Evolutionary conservation across 1,140 invertebrate genomes (phyloP), one percentile per base, ranked within the genome.

Genomic region (Chrysomallon squamiferum): DNA sequence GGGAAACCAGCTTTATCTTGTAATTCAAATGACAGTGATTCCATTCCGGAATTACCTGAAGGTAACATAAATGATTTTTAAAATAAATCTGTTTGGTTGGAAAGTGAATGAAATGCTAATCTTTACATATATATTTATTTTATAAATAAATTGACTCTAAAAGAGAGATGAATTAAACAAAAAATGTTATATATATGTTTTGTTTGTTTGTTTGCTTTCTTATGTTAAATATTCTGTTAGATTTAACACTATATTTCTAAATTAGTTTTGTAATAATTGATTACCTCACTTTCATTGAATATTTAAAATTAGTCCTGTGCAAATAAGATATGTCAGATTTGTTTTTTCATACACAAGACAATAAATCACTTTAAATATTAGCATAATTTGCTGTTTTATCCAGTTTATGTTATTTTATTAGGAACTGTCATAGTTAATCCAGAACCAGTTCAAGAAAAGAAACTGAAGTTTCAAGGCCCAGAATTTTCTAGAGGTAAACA

Each of bases 381-480:
- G 3, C 5, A 54, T 30, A 3, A 20, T 30, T 29, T 54, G 32
- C 38, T 47, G 18, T 45, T 38, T 11, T 9, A 27, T 7, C 59
- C 15, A 15, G 27, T 22, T 13, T 30, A 22, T 41, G 9, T 64
- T 59, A n/a, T 15, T 4, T 29, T 65, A 27, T 65, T 62, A 77
- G 75, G 75, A 18, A 77, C 69, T 5, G 68, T 74, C 35, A 61
- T 74, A 50, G 75, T 77, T 41, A 50, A 74, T 25, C 75, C 75
- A 61, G 69, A 74, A 62, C 56, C 75, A 49, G 75, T 72, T 30
- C 57, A 70, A 30, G 69, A 74, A 11, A 66, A 60, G 25, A 65
- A 59, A 58, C 29, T 56, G 30, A 27, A 27, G 45, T 68, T 62
- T 59, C 41, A 56, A 32, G 59, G 66, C 32, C 57, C 66, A 62